Base-by-base conservation (phyloP, 2,113 vertebrate species). In the Octodon degus region DNA sequence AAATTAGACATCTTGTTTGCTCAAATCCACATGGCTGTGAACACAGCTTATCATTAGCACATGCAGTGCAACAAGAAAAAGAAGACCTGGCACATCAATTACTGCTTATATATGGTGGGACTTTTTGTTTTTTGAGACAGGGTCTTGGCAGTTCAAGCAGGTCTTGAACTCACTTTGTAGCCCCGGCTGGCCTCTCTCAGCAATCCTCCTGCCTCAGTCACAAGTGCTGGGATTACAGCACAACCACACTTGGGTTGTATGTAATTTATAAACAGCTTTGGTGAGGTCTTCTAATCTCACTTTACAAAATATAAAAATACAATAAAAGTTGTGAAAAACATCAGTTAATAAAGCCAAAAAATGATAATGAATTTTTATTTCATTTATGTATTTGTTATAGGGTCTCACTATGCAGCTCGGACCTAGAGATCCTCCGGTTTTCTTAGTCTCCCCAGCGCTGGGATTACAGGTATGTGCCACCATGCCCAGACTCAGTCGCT, bases 271-370 rank as follows among this genome's bases (percentile, higher is more conserved):
- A 93, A 94, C 37, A 95, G 60, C 40, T 62, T 68, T 84, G 34
- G 34, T 53, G 25, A 22, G 17, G 5, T 30, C 6, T 90, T 87
- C 68, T n/a, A 91, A 85, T 60, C 24, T 92, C 68, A 80, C 50
- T 89, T 95, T 37, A 77, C 53, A 92, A 92, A 85, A 91, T 1
- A 90, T 32, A 84, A 92, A 95, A 91, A 50, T 60, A 95, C 30
- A 90, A 80, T 88, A 67, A 14, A 93, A 93, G 32, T 88, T 60
- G 32, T 86, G 43, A 85, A 96, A 96, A 79, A 87, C 30, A 89
- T 55, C 47, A 86, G 40, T 58, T 94, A 81, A 76, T 4, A 93
- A 81, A 88, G 50, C 17, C 20, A 92, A 90, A 84, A 96, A 93
- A 72, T 76, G 43, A 50, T 50, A 55, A 43, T 43, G 43, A 6